Percentiles rank a stretch among this genome's conserved stretches.
Evolutionary conservation across 2,113 vertebrate species (phyloP).

Genomic region (Pelecanus crispus): DNA sequence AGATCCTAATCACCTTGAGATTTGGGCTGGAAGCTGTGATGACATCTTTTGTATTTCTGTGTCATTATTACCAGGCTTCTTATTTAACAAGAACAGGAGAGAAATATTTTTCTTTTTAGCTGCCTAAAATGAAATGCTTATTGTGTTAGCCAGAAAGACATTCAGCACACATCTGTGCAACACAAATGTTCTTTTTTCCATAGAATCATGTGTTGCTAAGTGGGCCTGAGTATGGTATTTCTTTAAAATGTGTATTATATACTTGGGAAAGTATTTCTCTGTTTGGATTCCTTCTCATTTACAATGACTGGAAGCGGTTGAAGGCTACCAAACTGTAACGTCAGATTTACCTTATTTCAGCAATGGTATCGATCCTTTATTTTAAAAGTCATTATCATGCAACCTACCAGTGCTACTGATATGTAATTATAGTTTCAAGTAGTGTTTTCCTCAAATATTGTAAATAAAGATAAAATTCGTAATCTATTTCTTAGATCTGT

Average conservation of each 20-base stretch:
- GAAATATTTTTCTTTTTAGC: not conserved
- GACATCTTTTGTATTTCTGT: not conserved
- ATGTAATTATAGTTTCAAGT: not conserved
- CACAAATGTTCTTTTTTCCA: not conserved
- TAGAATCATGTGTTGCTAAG: not conserved
- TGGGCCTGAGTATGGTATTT: not conserved
- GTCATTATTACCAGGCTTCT: not conserved
- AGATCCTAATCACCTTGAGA: not conserved
- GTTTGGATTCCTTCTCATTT: not conserved
- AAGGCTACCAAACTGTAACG: not conserved
- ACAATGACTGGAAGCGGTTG: not conserved
- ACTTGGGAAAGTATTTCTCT: not conserved
- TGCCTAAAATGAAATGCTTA: not conserved
- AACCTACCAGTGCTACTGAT: not conserved
- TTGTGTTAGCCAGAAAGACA: not conserved
- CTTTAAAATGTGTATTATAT: not conserved
- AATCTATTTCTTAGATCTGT: not conserved
- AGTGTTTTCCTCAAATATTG: not conserved
- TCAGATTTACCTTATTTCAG: not conserved
- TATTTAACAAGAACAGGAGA: not conserved
- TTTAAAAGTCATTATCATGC: not conserved
- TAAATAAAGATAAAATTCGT: not conserved
- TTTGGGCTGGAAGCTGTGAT: not conserved
- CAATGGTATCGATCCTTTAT: not conserved
- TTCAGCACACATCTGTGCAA: not conserved